These are phyloP conservation scores for Drosophila pandora DNA, from an alignment of 1,140 invertebrate genomes.

Conservation along the genomic window DNA sequence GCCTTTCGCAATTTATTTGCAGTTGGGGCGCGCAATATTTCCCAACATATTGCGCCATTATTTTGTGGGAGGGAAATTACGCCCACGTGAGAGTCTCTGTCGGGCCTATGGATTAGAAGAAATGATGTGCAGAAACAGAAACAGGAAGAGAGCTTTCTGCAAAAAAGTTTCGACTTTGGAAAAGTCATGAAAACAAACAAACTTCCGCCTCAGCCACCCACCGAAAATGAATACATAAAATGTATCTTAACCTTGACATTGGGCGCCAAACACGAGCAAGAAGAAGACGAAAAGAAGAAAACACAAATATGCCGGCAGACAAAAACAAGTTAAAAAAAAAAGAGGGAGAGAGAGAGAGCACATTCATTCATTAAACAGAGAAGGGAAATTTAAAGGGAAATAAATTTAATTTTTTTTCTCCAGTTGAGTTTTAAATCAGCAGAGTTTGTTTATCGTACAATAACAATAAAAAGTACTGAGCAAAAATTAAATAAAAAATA, in stretches of 20 bases:
- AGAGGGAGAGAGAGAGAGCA: slow-evolving; percentile 8
- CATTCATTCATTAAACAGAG: slow-evolving; percentile 59
- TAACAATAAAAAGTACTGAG: slow-evolving; percentile 22
- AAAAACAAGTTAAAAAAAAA: slow-evolving; percentile 63
- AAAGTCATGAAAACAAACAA: slow-evolving; percentile 60
- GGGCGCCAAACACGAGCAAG: slow-evolving; percentile 59
- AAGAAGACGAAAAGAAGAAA: slow-evolving; percentile 35
- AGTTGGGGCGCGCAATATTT: slow-evolving; percentile 52
- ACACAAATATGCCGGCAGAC: slow-evolving; percentile 42
- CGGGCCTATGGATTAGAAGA: slow-evolving; percentile 25
- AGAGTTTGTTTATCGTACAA: slow-evolving; percentile 59
- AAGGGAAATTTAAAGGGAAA: slow-evolving; percentile 43
- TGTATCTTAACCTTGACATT: slow-evolving; percentile 79
- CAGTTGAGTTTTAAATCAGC: slow-evolving; percentile 17
- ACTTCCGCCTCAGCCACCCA: slow-evolving; percentile 47
- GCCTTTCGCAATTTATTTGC: slow-evolving; percentile 76
- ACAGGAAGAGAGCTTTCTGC: slow-evolving; percentile 79
- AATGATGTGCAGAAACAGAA: slow-evolving; percentile 64
- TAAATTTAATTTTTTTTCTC: background rate
- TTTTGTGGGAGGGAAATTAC: background rate
- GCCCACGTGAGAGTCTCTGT: slow-evolving; percentile 1
- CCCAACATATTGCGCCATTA: slow-evolving; percentile 38
- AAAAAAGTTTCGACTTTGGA: slow-evolving; percentile 36
- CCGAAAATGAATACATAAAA: slow-evolving; percentile 66
- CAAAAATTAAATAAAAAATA: slow-evolving; percentile 48